Evolutionary conservation across 2,888 invertebrate genomes (phyloP).

Genomic region (Macrostomum cliftonense): DNA sequence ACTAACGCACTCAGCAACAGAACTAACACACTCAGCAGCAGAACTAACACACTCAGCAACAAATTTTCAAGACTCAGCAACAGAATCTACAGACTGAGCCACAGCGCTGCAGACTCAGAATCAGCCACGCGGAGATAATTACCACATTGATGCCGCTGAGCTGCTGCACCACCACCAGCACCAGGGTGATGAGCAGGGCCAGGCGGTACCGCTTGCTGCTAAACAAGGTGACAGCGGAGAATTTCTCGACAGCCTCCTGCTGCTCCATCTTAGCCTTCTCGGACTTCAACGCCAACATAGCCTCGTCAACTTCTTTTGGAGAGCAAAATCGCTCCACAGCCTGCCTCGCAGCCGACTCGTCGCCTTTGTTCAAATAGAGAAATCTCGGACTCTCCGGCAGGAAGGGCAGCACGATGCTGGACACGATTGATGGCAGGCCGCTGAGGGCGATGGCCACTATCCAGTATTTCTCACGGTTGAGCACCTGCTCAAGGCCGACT

Average conservation of each 20-base stretch:
- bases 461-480: slow-evolving; percentile 50
- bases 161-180: slow-evolving; percentile 88
- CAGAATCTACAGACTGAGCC: too few species aligned
- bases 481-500: slow-evolving; percentile 50
- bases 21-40: too few species aligned
- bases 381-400: slow-evolving; percentile 85
- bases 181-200: slow-evolving; percentile 77
- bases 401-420: slow-evolving; percentile 69
- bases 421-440: slow-evolving; percentile 72
- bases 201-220: slow-evolving; percentile 72
- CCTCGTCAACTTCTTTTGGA: too few species aligned
- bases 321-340: too few species aligned
- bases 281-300: too few species aligned
- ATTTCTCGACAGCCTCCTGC: slow-evolving; percentile 10
- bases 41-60: too few species aligned
- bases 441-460: slow-evolving; percentile 72
- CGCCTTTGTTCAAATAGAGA: slow-evolving; percentile 76
- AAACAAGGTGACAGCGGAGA: slow-evolving; percentile 74
- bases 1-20: too few species aligned
- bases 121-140: slow-evolving; percentile 38
- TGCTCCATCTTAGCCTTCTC: too few species aligned
- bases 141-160: slow-evolving; percentile 93
- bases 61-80: neutral
- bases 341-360: slow-evolving; percentile 77
- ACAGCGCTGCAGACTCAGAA: too few species aligned